A percentile compares a stretch with the other conserved stretches of the same genome.
These are phyloP conservation scores for Venusia cambrica DNA, from an alignment of 2,888 invertebrate species.

Conservation along the genomic window DNA sequence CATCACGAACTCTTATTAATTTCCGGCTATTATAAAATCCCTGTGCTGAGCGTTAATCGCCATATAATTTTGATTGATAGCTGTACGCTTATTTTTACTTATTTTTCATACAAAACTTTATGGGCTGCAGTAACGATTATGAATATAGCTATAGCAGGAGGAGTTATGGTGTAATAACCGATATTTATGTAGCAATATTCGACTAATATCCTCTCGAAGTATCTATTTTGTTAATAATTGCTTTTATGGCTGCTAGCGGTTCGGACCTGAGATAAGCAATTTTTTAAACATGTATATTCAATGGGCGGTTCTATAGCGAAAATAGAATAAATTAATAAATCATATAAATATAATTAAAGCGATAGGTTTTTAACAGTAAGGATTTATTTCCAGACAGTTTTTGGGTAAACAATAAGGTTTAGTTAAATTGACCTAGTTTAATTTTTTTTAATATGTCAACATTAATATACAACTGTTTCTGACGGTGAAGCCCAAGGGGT, in stretches of 20 bases:
- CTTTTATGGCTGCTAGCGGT: neutral
- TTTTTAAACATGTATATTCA: too few species aligned
- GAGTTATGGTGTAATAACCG: slow-evolving; percentile 46
- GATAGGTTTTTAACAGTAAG: too few species aligned
- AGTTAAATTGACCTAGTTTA: too few species aligned
- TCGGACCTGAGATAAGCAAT: too few species aligned
- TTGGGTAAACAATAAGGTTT: too few species aligned
- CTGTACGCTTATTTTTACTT: slow-evolving; percentile 52
- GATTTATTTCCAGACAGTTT: too few species aligned
- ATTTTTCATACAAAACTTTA: slow-evolving; percentile 58
- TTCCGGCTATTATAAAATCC: slow-evolving; percentile 53
- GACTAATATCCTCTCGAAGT: slow-evolving; percentile 36
- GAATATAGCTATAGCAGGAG: slow-evolving; percentile 47
- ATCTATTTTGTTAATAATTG: slow-evolving; percentile 19
- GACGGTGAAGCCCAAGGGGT: too few species aligned
- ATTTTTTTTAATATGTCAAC: too few species aligned
- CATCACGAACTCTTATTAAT: slow-evolving; percentile 52
- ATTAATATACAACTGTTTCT: too few species aligned
- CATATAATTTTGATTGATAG: slow-evolving; percentile 69
- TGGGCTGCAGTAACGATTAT: slow-evolving; percentile 52
- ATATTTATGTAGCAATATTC: slow-evolving; percentile 38
- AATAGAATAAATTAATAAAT: too few species aligned
- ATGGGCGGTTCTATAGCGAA: too few species aligned
- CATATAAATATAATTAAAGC: too few species aligned
- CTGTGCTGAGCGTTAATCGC: slow-evolving; percentile 51